A percentile compares a stretch with the other conserved stretches of the same genome.
phyloP scores from a whole-genome alignment of 2,888 invertebrate species.

The Junonia oenone region DNA sequence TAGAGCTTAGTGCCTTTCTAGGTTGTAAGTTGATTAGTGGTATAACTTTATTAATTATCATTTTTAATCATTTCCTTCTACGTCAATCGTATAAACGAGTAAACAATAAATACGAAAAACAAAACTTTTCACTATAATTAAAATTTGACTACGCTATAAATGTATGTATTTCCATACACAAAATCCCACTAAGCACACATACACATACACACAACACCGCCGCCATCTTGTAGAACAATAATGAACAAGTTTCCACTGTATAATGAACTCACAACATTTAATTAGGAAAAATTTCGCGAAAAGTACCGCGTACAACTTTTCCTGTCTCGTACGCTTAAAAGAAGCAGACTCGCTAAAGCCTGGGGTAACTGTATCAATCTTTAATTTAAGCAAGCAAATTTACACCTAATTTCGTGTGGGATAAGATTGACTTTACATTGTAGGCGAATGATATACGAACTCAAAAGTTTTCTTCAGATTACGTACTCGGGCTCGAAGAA shows the following conservation, averaged over 20 bases:
- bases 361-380: conserved; percentile 15
- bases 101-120: too few relatives aligned
- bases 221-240: conserved; percentile 9
- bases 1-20: too few relatives aligned
- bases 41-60: too few relatives aligned
- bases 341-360: conserved; percentile 21
- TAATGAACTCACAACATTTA: conserved; percentile 27
- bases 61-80: too few relatives aligned
- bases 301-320: conserved; percentile 21
- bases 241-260: conserved; percentile 19
- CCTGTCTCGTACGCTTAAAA: conserved; percentile 22
- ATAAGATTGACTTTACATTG: conserved; percentile 16
- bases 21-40: too few relatives aligned
- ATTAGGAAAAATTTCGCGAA: conserved; percentile 29
- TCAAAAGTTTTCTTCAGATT: conserved; percentile 43
- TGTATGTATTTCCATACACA: too few relatives aligned
- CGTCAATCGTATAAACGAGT: too few relatives aligned
- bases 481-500: conserved; percentile 41
- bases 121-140: too few relatives aligned
- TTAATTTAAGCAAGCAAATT: conserved; percentile 3
- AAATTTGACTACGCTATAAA: too few relatives aligned
- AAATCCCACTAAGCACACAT: not conserved
- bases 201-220: not conserved
- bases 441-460: conserved; percentile 4
- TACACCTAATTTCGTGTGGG: not conserved